Base-by-base conservation (phyloP, 2,888 invertebrate species). In the Molanna angustata region DNA sequence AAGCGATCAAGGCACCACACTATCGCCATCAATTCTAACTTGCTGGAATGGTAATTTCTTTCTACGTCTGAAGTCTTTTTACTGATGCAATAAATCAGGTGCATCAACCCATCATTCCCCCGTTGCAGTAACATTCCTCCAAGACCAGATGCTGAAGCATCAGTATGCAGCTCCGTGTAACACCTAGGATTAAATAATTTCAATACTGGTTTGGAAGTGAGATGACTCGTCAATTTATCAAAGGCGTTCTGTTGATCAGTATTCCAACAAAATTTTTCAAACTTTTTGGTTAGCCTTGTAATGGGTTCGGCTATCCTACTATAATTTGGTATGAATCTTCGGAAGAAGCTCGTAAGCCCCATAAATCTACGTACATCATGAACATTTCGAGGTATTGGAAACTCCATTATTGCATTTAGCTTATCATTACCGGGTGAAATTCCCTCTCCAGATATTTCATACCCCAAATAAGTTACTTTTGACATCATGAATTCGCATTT, bases 81-180 rank as follows among this genome's bases (percentile, higher is more conserved):
- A 39, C 39, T 39, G 39, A 39, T 18, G 17, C 16, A 39, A 39
- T 39, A 39, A 3, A 39, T 18, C 14, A 39, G 18, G 39, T 39
- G 39, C 18, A 39, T 14, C 9, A 4, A 13, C 14, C 39, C 39
- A 39, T 17, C 18, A 6, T 39, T 18, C 6, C 39, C 39, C 4
- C 18, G 39, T 18, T 39, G 39, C 18, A 39, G 18, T 6, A 39
- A 7, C 18, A 39, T 14, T 18, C 16, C 39, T 13, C 17, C 39
- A 4, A 39, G 18, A 4, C 16, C 39, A 17, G 7, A 17, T 4
- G 39, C 39, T 39, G 39, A 39, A 4, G 39, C 39, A 17, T 39
- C 16, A 4, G 39, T 39, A 14, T 39, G 39, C 39, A 39, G n/a
- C 17, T 39, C 17, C 7, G 39, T 39, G 39, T 39, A 39, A 7